Percentiles rank a stretch among this genome's conserved stretches.
Conservation (phyloP, 1,140 invertebrate genomes). For the Sweltsa coloradensis region DNA sequence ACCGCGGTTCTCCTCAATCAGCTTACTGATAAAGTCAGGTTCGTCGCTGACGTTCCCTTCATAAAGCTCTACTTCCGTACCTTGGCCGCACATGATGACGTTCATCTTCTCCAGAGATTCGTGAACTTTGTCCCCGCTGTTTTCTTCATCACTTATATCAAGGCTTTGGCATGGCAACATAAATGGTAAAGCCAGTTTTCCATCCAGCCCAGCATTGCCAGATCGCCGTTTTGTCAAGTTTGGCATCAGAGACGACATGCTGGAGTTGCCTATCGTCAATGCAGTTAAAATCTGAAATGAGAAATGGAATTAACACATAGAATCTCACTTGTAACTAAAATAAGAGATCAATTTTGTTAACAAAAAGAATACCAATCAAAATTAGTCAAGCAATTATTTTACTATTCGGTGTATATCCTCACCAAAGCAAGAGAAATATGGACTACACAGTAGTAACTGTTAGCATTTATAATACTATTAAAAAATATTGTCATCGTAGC, state of each 20-base stretch:
- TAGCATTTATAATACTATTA: too few species aligned
- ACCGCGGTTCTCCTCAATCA: too few species aligned
- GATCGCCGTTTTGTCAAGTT: slow-evolving; percentile 37
- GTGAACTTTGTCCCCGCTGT: not conserved
- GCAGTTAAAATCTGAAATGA: slow-evolving; percentile 26
- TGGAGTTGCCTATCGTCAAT: slow-evolving; percentile 20
- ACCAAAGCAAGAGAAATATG: too few species aligned
- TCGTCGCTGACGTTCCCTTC: not conserved
- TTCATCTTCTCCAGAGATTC: not conserved
- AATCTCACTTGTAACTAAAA: too few species aligned
- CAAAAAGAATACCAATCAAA: slow-evolving; percentile 29
- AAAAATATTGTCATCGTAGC: too few species aligned
- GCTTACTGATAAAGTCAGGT: too few species aligned
- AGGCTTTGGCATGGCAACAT: slow-evolving; percentile 3
- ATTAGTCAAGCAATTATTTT: slow-evolving; percentile 31
- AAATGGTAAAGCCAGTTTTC: slow-evolving; percentile 1
- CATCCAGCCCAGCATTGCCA: slow-evolving; percentile 31
- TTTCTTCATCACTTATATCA: not conserved
- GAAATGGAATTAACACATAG: too few species aligned
- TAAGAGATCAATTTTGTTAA: too few species aligned
- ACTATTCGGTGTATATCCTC: slow-evolving; percentile 31
- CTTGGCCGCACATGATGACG: not conserved
- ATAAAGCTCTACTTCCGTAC: not conserved
- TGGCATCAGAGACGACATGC: slow-evolving; percentile 12
- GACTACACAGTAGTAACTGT: too few species aligned